Evolutionary conservation across 2,113 vertebrate species (phyloP), one percentile per base, ranked within the genome.

Genomic region (Butorides virescens): DNA sequence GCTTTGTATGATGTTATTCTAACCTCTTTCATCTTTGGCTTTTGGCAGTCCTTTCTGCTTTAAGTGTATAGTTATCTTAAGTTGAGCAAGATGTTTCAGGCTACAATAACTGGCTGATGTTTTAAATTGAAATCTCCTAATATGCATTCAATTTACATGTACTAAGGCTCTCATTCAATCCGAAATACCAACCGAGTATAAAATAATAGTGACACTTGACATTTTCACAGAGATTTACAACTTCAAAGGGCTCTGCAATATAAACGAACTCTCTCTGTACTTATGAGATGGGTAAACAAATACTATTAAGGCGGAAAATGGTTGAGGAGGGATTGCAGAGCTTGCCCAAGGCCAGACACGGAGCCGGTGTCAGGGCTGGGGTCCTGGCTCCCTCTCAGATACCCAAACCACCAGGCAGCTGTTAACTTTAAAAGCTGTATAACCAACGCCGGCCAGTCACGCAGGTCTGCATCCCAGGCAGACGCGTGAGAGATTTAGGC

Each of bases 161-260:
- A 65, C 88, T 92, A 52, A 95, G 81, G 91, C 72, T 56, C 84
- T 81, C 90, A 89, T 96, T 97, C 95, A 92, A 92, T 89, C 91
- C 25, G 63, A 92, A 96, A 97, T 90, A 89, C 95, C 86, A 68
- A 84, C 72, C 37, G 7, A 89, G 59, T 92, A 94, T 92, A 76
- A 96, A 97, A 94, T 96, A 95, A 97, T 95, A 97, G 92, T 91
- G 94, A 97, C 96, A 91, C 96, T 96, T 97, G 96, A 96, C 95
- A 91, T 97, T 97, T 97, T 58, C 88, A 52, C 86, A 58, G 88
- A 73, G 92, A 92, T 93, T 82, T 96, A 47, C 59, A 27, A 93
- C 95, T 95, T 97, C 95, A 97, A 97, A 95, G 88, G 86, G 76
- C 84, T 95, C 94, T 61, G 37, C 89, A 95, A 70, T 70, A 86